Evolutionary conservation across 2,888 invertebrate species (phyloP), one percentile per base, ranked within the genome.

Genomic region (Epinotia demarniana): DNA sequence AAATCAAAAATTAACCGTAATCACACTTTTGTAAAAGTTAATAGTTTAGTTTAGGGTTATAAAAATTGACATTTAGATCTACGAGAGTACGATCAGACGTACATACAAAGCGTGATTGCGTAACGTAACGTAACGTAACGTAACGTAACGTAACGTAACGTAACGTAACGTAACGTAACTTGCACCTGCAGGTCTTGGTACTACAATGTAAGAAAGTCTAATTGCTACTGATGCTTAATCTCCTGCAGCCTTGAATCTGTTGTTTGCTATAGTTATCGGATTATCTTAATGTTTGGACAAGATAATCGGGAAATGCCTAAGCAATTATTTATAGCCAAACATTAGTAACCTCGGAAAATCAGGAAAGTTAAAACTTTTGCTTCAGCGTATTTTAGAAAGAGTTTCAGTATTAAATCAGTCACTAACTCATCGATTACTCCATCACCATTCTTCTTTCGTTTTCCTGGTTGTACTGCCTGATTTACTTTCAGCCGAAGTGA

Each of bases 191-290:
- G 53, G 16, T n/a, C 16, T 46, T 4, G n/a, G 53, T 53, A 53
- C 46, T 64, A 74, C 60, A 58, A 58, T 55, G 27, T 66, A 66
- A 72, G 75, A 76, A 76, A 73, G 58, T 43, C 19, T 3, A 55
- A 70, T 13, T 18, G 76, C 70, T 62, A 74, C 68, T 71, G 72
- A 64, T 12, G 16, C 33, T 16, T 69, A 69, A 66, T 76, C 70
- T 61, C 18, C 73, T 19, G 78, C 72, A 85, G 73, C 88, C 87
- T 87, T 87, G 87, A 78, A 79, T 79, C 71, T 78, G 76, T 76
- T 88, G 89, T 90, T 86, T 87, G 82, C 71, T 18, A 43, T 68
- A 77, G 82, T 72, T 86, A 86, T 83, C 83, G 78, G 86, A 85
- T 88, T 81, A 87, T 87, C 88, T 81, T 77, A 72, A 43, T 87